Base-by-base conservation (phyloP, 2,797 vertebrate species). In the Melanotaenia nigrans region DNA sequence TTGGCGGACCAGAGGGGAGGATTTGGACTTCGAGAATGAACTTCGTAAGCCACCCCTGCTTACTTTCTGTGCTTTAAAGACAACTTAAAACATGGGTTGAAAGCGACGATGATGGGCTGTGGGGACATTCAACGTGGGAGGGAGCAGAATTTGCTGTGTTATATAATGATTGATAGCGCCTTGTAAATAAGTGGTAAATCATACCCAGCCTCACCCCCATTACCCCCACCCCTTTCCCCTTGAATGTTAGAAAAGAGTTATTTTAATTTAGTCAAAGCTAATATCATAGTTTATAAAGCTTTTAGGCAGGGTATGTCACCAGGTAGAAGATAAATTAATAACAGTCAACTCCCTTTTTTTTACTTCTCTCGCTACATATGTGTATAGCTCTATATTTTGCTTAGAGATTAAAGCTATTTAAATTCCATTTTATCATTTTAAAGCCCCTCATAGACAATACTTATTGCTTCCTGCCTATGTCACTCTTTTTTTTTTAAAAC, bases 61-160 rank as follows among this genome's bases (percentile, higher is more conserved):
- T 33, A 88, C 83, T 89, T 87, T 86, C 69, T 78, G 84, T 45
- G 84, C 87, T 13, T 1, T 87, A 53, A 85, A 71, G 79, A 87
- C 89, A 35, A 75, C 58, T 36, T 59, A 30, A 88, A 82, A 82
- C 87, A 93, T 93, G 92, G 92, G 92, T 91, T 93, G 92, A 93
- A 89, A 78, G 75, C 68, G 61, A 71, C 73, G 58, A 72, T 70
- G 82, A 75, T 61, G 60, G 69, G 82, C 86, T 85, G 87, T 87
- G 84, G 87, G 90, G 91, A 92, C 82, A 32, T 75, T 89, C 86
- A 73, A 71, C 83, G 91, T 89, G 90, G 90, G 90, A 83, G 90
- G 91, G 89, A 84, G 86, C 76, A 72, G 81, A 53, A 78, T 84
- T 80, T 83, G 88, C 79, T 78, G 51, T 85, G 83, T 92, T 93